A percentile compares a stretch with the other conserved stretches of the same genome.
phyloP scores from a whole-genome alignment of 1,140 invertebrate genomes.

The Drosophila pallidifrons region DNA sequence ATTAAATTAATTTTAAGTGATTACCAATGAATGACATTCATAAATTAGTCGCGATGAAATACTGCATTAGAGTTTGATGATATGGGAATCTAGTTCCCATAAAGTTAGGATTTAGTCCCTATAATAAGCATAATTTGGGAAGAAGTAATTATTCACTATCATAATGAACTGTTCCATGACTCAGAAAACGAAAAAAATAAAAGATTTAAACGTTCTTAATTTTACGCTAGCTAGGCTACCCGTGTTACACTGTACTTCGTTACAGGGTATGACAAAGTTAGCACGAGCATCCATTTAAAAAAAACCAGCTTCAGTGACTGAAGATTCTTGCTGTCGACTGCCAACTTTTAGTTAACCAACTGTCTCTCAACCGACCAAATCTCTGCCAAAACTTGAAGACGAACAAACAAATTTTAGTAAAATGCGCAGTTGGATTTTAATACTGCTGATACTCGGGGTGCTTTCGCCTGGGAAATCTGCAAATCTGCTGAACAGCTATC shows the following conservation, averaged over 20 bases:
- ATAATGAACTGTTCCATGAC: too few relatives aligned
- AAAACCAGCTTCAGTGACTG: conserved; percentile 49
- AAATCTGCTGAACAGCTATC: conserved; percentile 74
- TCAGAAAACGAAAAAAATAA: background rate
- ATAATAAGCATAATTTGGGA: too few relatives aligned
- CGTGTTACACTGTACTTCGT: background rate
- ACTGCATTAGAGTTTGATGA: too few relatives aligned
- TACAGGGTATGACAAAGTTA: conserved; percentile 32
- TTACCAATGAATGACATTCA: too few relatives aligned
- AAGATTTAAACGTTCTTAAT: background rate
- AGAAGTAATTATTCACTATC: too few relatives aligned
- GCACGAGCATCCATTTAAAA: conserved; percentile 42
- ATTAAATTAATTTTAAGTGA: too few relatives aligned
- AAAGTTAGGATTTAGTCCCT: too few relatives aligned
- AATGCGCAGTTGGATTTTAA: conserved; percentile 57
- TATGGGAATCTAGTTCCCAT: too few relatives aligned
- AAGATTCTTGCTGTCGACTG: conserved; percentile 35
- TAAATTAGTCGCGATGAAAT: too few relatives aligned
- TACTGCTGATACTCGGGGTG: conserved; percentile 33
- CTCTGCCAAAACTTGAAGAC: conserved; percentile 29
- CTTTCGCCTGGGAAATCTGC: conserved; percentile 50
- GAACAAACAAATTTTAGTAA: conserved; percentile 14
- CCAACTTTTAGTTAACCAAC: conserved; percentile 68
- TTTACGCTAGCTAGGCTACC: background rate
- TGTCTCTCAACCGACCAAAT: conserved; percentile 62